A percentile compares a stretch with the other conserved stretches of the same genome.
Conservation (phyloP, 2,113 vertebrate species). For the Girardinichthys multiradiatus region DNA sequence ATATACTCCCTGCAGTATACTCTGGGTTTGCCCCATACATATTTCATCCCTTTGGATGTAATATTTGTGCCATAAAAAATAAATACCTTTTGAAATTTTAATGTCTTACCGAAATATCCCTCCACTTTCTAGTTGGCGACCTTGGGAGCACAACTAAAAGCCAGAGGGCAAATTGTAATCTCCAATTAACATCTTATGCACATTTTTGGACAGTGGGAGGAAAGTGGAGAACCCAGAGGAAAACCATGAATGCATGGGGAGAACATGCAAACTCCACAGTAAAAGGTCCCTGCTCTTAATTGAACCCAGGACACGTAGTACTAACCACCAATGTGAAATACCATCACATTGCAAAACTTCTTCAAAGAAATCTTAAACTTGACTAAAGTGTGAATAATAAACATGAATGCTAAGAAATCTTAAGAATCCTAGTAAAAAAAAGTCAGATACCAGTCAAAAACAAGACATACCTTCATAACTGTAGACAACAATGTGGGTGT, state of each 20-base stretch:
- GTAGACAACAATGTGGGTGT: constrained; percentile 86
- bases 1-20: too few relatives aligned
- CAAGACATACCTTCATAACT: constrained; percentile 81
- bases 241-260: background rate
- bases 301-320: background rate
- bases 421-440: too few relatives aligned
- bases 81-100: too few relatives aligned
- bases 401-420: background rate
- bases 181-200: too few relatives aligned
- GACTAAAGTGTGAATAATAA: background rate
- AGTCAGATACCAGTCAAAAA: background rate
- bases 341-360: background rate
- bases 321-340: background rate
- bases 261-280: background rate
- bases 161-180: too few relatives aligned
- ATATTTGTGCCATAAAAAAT: too few relatives aligned
- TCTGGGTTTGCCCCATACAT: too few relatives aligned
- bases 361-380: background rate
- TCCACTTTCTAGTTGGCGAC: too few relatives aligned
- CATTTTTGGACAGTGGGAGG: background rate
- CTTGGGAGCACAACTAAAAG: too few relatives aligned
- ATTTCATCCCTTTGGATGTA: too few relatives aligned
- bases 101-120: too few relatives aligned
- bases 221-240: background rate
- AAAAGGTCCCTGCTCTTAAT: background rate